phyloP scores from a whole-genome alignment of 2,888 invertebrate species.

The Amblyjoppa proteus region DNA sequence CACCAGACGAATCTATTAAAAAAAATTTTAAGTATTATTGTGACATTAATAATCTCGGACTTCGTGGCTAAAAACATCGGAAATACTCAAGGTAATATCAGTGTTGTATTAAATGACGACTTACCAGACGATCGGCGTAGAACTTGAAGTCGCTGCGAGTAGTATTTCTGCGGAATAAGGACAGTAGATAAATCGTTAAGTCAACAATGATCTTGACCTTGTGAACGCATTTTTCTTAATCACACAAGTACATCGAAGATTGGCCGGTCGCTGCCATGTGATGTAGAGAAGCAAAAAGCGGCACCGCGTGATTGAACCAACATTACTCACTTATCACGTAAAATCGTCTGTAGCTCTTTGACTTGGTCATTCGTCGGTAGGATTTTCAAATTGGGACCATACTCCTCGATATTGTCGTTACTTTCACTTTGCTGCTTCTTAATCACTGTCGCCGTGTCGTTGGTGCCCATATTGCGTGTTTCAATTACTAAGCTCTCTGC shows the following conservation, averaged over 20 bases:
- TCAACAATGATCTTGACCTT: conserved; percentile 39
- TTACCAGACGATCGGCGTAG: conserved; percentile 96
- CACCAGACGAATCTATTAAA: conserved; percentile 93
- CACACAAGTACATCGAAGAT: conserved; percentile 5
- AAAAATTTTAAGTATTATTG: conserved; percentile 34
- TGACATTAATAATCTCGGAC: conserved; percentile 34
- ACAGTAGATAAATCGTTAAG: conserved; percentile 12
- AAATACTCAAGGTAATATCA: not conserved
- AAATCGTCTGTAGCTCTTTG: conserved; percentile 94
- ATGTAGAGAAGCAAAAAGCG: conserved; percentile 3
- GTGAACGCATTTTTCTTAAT: conserved; percentile 16
- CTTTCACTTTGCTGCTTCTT: conserved; percentile 78
- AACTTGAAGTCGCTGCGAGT: conserved; percentile 98
- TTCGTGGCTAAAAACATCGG: conserved; percentile 10
- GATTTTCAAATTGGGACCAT: conserved; percentile 90
- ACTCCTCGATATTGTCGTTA: conserved; percentile 86
- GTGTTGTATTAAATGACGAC: conserved; percentile 65
- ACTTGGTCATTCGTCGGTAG: conserved; percentile 92
- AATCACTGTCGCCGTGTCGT: conserved; percentile 80
- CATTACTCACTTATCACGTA: conserved; percentile 92
- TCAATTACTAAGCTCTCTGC: conserved; percentile 37
- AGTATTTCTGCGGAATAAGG: conserved; percentile 90
- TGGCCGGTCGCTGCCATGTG: conserved; percentile 27
- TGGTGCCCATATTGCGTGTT: conserved; percentile 82
- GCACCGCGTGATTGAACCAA: conserved; percentile 11